Evolutionary conservation across 2,888 invertebrate genomes (phyloP), one percentile per base, ranked within the genome.

Genomic region (Leptopilina syphax): DNA sequence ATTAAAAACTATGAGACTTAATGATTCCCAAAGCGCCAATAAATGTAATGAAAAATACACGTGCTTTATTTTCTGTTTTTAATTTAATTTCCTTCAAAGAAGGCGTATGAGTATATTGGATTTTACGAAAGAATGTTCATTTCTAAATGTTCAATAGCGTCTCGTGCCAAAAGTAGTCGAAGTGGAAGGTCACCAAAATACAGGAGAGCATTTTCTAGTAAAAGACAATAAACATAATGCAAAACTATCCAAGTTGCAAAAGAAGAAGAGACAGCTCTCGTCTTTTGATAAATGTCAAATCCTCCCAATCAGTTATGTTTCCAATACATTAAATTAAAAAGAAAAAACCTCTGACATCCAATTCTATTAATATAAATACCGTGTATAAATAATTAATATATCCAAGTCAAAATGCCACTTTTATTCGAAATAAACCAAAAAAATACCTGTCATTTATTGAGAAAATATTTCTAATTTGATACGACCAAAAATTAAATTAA

Each of bases 211-310:
- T 73, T 41, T 57, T 73, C 65, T 68, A 44, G 65, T 47, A 67
- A 65, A 77, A 76, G 7, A 44, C 44, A 84, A 84, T 84, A 73
- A 54, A 54, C 78, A 44, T 2, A 34, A 34, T 76, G 79, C 78
- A 82, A 79, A 78, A 81, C 18, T 63, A 63, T 63, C 24, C 24
- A 50, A 50, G 8, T 63, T 63, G 68, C 80, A 81, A 65, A 50
- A 79, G 79, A 80, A 80, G 68, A 50, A 77, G 3, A 4, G 41
- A 0, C 60, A 76, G 78, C 79, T 83, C 47, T 47, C 81, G 82
- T 84, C 82, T 68, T 8, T 8, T 57, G 73, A 34, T 34, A 34
- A 34, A 34, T 34, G 34, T 34, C 34, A 7, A 44, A 8, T 44
- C 44, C 7, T 44, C 44, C 44, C 44, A 44, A 34, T 34, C 34